These are phyloP conservation scores for Mormyrus hasselquistii DNA, from an alignment of 2,797 vertebrate species.

Conservation along the genomic window DNA sequence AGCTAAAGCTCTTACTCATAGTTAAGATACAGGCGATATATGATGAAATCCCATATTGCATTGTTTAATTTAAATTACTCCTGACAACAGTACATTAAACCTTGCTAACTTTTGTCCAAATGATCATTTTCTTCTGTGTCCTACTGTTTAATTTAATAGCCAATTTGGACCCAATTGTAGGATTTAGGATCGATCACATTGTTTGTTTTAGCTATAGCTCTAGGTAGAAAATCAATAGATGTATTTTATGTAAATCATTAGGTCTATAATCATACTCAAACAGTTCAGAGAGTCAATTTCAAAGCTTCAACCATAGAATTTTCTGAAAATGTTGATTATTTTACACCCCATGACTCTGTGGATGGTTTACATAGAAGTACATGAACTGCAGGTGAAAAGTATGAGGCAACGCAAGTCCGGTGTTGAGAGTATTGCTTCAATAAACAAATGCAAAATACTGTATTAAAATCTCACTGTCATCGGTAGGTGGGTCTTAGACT, in stretches of 20 bases:
- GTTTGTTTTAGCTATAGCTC: conserved; percentile 36
- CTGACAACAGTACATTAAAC: conserved; percentile 32
- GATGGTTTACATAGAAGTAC: neutral
- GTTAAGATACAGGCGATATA: neutral
- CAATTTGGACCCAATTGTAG: conserved; percentile 25
- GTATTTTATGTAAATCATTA: neutral
- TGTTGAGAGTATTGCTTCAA: neutral
- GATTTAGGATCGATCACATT: conserved; percentile 40
- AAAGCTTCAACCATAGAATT: neutral
- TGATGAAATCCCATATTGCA: conserved; percentile 21
- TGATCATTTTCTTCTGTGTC: conserved; percentile 27
- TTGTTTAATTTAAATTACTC: conserved; percentile 34
- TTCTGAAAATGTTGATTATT: neutral
- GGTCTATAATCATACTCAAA: neutral
- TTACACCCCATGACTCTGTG: neutral
- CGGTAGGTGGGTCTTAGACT: neutral
- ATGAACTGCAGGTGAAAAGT: neutral
- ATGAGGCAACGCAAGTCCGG: neutral
- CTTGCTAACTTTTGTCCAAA: conserved; percentile 9
- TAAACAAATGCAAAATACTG: neutral
- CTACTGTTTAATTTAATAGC: conserved; percentile 24
- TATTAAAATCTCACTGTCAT: neutral
- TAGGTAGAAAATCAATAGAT: conserved; percentile 33
- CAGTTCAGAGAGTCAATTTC: neutral
- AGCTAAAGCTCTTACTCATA: neutral